Evolutionary conservation across 35 echinoderm and acorn worm genomes (phyloP), one percentile per base, ranked within the genome.

Genomic region (Eucidaris tribuloides): DNA sequence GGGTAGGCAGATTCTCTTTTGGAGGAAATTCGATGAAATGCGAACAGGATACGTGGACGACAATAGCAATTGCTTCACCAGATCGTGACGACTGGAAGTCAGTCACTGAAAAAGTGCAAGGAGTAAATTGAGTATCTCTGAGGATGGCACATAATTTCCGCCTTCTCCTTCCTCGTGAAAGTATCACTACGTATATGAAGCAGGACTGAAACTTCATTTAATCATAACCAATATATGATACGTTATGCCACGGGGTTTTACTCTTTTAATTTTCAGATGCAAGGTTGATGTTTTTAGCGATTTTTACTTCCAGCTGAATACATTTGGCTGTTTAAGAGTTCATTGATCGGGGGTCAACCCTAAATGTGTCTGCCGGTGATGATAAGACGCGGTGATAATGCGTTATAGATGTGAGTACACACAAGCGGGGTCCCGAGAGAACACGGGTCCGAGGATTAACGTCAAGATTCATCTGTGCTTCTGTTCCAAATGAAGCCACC

Each of bases 1-100:
- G 68, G 68, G 35, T 44, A n/a, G 68, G 40, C 68, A 74, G 68
- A 74, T 74, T 36, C 68, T 42, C 68, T 7, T 24, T n/a, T 33
- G 20, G n/a, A 33, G 68, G 68, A 74, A 74, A 74, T 74, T 74
- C 37, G 34, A 33, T 74, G 68, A 74, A 74, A 74, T 74, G 38
- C 68, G 68, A 74, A 22, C 44, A 74, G 68, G 68, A 74, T 74
- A 74, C 44, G 68, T 40, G 44, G 36, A 74, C 29, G 68, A 74
- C 68, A 74, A n/a, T 38, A 35, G 25, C 68, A 74, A 74, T 74
- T 19, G 68, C 35, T 44, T 33, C 6, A 74, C 22, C 68, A 32
- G 68, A 33, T 19, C 68, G 41, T 41, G 68, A 74, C 68, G 68
- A 74, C 38, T 74, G 34, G 68, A 42, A 74, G 44, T 42, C 68